Conservation (phyloP, 2,888 invertebrate species). For the Salpingus planirostris region DNA sequence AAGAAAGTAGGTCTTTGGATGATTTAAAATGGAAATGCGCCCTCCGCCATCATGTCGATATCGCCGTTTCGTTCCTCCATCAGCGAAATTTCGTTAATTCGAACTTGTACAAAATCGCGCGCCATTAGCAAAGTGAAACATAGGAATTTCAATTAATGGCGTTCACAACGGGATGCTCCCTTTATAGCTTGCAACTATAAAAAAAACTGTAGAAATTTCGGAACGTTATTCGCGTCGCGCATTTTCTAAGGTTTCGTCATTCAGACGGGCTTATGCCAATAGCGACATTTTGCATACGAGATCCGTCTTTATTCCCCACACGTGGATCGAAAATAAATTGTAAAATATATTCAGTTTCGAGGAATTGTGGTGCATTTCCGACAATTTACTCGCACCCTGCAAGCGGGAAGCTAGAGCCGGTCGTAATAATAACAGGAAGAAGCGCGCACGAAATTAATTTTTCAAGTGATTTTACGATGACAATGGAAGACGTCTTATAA, state of each 20-base stretch:
- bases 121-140: conserved; percentile 7
- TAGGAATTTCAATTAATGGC: conserved; percentile 10
- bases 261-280: conserved; percentile 2
- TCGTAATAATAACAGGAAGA: no score
- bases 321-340: conserved; percentile 5
- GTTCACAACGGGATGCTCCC: no score
- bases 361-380: no score
- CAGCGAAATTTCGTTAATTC: conserved; percentile 11
- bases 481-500: conserved; percentile 6
- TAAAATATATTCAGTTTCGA: conserved; percentile 4
- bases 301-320: conserved; percentile 5
- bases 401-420: no score
- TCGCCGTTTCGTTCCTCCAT: not conserved
- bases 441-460: conserved; percentile 3
- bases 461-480: conserved; percentile 2
- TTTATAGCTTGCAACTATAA: no score
- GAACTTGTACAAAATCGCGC: conserved; percentile 7
- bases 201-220: no score
- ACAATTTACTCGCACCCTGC: no score
- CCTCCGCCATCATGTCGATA: conserved; percentile 8
- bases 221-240: no score
- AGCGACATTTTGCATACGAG: conserved; percentile 4
- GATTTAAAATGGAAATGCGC: conserved; percentile 12
- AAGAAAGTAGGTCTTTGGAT: conserved; percentile 9
- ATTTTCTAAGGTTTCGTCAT: no score